Base-by-base conservation (phyloP, 2,797 vertebrate species). In the Sebastes taczanowskii region DNA sequence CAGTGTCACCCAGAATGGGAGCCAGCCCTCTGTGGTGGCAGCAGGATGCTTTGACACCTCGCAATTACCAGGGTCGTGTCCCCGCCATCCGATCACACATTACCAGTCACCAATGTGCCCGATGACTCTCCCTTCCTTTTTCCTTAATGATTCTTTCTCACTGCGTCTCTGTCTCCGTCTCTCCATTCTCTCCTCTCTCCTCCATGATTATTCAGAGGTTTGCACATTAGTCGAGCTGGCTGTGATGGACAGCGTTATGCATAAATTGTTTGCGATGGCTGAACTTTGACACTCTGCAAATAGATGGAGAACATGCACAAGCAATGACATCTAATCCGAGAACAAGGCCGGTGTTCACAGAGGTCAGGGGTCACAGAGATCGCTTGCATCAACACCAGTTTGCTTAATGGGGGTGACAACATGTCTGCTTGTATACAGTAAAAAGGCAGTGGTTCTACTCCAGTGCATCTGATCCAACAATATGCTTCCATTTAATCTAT, bases 31-130 rank as follows among this genome's bases (percentile, higher is more conserved):
- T 88, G 89, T 75, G 76, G 86, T 87, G 89, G 90, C 91, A 94
- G 92, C 91, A 92, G 91, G 91, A 88, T 74, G 85, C 88, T 90
- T 86, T 91, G 81, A 90, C 93, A 89, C 88, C 89, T 93, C 27
- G 9, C 89, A 94, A 91, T 95, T 91, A 93, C 84, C 80, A 82
- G 88, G 92, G 92, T 85, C 86, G 84, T 91, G 94, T 88, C 89
- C 87, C 84, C 11, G 88, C 88, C 90, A 91, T 87, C 93, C 90
- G 60, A 92, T 93, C 86, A 84, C 86, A 92, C 90, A 92, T 93
- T 93, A 92, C 88, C 71, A 80, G 84, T 83, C 68, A 59, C 91
- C 90, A 90, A 69, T 63, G 27, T 81, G 86, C 73, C 78, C 80
- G 71, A 86, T 87, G 86, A 71, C 81, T 85, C 83, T 79, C 74